Base-by-base conservation (phyloP, 2,797 vertebrate species). In the Anisognathus igniventris region DNA sequence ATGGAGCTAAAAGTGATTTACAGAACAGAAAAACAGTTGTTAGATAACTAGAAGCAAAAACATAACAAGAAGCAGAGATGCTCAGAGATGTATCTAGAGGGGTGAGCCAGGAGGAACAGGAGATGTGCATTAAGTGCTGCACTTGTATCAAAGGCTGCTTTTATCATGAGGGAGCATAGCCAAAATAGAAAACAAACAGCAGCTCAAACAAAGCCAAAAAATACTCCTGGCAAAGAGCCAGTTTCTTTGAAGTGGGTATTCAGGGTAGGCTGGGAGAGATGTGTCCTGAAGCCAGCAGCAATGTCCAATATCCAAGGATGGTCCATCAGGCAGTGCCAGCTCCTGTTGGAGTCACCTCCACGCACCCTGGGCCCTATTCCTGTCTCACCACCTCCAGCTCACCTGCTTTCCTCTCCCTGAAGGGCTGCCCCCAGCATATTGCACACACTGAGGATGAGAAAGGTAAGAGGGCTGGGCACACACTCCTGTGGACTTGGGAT, bases 391-490 rank as follows among this genome's bases (percentile, higher is more conserved):
- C 24, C 48, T 23, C 31, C 47, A 19, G 60, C 56, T 56, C 72
- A 1, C 19, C 30, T 7, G 10, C 47, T 19, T 1, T 39, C 13
- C 33, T 30, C 12, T 51, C 75, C 56, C 27, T 31, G 11, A 3
- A 2, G 21, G 37, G n/a, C 3, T 30, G 24, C 6, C 2, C 39
- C 37, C 42, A 15, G 24, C 8, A 0, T 4, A 3, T 1, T 3
- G 39, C 40, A 35, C 47, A 16, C 12, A 2, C 11, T 2, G 37
- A 35, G 39, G 22, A 2, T 3, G 31, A 74, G 28, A 40, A 13
- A 6, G 9, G 23, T 6, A 65, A 65, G 22, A 25, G 17, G 6
- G 25, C 42, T 60, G 53, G n/a, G 25, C 37, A 11, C 0, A 0
- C 2, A 0, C 24, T 18, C 1, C 1, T 13, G 44, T 31, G 16